Conservation (phyloP, 1,140 invertebrate genomes). For the Pogonomyrmex barbatus region DNA sequence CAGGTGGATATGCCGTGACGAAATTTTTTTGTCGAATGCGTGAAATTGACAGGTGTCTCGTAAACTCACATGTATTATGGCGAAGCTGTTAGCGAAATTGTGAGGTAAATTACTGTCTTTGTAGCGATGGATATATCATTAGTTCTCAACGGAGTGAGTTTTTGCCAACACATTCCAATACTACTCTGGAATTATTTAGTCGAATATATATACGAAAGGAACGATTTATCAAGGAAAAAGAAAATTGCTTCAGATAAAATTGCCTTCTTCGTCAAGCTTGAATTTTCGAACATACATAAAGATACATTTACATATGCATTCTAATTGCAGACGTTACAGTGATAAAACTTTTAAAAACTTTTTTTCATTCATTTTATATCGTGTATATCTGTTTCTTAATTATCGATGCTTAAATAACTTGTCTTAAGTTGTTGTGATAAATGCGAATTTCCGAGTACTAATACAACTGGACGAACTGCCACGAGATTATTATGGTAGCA, state of each 20-base stretch:
- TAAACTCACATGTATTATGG: slow-evolving; percentile 23
- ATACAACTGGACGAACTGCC: not conserved
- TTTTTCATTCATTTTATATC: not conserved
- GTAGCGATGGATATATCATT: slow-evolving; percentile 36
- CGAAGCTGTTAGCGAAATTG: slow-evolving; percentile 38
- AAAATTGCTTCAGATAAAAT: slow-evolving; percentile 25
- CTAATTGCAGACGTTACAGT: slow-evolving; percentile 24
- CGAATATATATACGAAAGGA: not conserved
- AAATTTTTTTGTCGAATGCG: slow-evolving; percentile 21
- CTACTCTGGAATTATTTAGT: slow-evolving; percentile 24
- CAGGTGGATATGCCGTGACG: slow-evolving; percentile 23
- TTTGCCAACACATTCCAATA: slow-evolving; percentile 21
- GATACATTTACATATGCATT: not conserved
- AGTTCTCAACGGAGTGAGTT: slow-evolving; percentile 37
- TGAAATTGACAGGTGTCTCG: slow-evolving; percentile 56
- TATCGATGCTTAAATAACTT: not conserved
- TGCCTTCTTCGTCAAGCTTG: not conserved
- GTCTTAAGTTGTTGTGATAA: not conserved
- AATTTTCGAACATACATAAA: not conserved
- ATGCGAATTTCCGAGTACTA: not conserved
- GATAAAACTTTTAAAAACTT: not conserved
- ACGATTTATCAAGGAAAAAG: slow-evolving; percentile 13
- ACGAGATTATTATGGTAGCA: not conserved
- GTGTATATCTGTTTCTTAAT: not conserved
- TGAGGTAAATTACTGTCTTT: slow-evolving; percentile 25